Evolutionary conservation across 2,797 vertebrate species (phyloP).

Genomic region (Cryptoblepharus egeriae): DNA sequence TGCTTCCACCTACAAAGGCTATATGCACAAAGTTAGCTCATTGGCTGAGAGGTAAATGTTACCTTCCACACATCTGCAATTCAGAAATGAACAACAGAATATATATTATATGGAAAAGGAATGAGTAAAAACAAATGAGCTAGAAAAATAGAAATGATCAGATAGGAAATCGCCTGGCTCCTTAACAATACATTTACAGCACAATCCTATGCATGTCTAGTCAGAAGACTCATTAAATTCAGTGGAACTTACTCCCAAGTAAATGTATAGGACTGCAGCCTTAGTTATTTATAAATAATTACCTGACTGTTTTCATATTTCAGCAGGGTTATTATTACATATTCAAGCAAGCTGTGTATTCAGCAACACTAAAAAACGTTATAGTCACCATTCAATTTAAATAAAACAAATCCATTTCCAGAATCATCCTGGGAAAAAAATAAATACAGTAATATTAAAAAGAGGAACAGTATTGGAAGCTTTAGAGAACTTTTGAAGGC

Average conservation of each 20-base stretch:
- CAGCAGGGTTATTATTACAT: background rate
- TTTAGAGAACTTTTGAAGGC: background rate
- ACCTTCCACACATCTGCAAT: background rate
- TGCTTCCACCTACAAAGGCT: background rate
- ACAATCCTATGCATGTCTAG: too few species aligned
- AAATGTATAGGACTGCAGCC: too few species aligned
- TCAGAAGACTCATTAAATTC: too few species aligned
- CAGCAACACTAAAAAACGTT: background rate
- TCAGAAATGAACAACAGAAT: background rate
- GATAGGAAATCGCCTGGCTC: background rate
- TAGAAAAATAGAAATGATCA: background rate
- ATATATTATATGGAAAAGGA: background rate
- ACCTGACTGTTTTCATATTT: background rate
- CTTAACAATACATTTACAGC: background rate
- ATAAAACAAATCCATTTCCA: background rate
- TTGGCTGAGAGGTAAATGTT: background rate
- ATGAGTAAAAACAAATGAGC: conserved; percentile 12
- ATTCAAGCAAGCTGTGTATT: background rate
- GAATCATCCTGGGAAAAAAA: background rate
- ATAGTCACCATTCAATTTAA: background rate
- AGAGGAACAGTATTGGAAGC: background rate
- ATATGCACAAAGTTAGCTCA: background rate
- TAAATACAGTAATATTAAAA: background rate
- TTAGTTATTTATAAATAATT: conserved; percentile 1
- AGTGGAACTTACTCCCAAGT: too few species aligned